These are phyloP conservation scores for Boulengeromyrus knoepffleri DNA, from an alignment of 2,113 vertebrate species.

Conservation along the genomic window DNA sequence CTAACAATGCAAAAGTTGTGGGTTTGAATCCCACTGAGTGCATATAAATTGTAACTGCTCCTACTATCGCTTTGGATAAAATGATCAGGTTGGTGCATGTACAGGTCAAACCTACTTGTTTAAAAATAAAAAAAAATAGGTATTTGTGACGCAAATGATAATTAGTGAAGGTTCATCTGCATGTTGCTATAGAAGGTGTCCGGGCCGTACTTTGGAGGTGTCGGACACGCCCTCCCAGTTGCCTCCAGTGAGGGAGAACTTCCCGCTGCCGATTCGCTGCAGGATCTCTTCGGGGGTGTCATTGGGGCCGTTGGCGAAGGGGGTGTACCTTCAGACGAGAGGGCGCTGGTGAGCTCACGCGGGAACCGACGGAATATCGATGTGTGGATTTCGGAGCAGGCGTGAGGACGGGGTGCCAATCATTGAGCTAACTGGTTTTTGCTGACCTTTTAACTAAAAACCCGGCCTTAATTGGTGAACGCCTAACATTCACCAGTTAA, in stretches of 20 bases:
- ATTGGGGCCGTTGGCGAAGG: conserved; percentile 90
- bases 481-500: neutral
- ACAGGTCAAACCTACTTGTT: neutral
- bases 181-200: neutral
- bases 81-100: neutral
- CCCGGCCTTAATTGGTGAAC: neutral
- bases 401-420: neutral
- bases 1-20: neutral
- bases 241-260: conserved; percentile 87
- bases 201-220: conserved; percentile 76
- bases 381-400: neutral
- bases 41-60: neutral
- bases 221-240: conserved; percentile 96
- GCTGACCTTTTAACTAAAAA: neutral
- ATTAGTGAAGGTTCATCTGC: neutral
- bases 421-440: neutral
- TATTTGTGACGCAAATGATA: neutral
- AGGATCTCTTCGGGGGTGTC: conserved; percentile 96
- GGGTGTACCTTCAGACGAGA: conserved; percentile 70
- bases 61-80: neutral
- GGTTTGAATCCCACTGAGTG: neutral
- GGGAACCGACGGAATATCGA: neutral
- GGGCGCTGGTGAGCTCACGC: neutral
- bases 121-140: neutral
- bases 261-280: conserved; percentile 86